Conservation (phyloP, 2,113 vertebrate genomes). For the Ceuthmochares aereus region DNA sequence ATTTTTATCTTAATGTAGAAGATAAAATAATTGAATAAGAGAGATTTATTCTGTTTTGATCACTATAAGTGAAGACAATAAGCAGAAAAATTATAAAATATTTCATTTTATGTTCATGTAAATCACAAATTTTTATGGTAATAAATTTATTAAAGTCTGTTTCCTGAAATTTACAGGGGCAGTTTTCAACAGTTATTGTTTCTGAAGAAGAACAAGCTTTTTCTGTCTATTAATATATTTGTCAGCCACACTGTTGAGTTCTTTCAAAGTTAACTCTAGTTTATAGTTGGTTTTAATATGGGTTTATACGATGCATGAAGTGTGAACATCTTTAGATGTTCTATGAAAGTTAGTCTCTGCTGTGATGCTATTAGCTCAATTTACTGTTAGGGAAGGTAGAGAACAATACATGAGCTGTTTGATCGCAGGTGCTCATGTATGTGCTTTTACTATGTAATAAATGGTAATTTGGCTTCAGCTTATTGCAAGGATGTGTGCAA, state of each 20-base stretch:
- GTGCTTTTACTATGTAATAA: neutral
- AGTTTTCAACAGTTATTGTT: neutral
- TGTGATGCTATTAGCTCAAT: neutral
- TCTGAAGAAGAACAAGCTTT: neutral
- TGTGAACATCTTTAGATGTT: neutral
- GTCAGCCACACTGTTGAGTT: neutral
- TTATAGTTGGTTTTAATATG: neutral
- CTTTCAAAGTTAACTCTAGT: neutral
- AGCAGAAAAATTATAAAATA: neutral
- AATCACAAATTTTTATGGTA: neutral
- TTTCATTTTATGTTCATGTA: neutral
- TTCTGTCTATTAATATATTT: neutral
- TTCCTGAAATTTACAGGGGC: neutral
- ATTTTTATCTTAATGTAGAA: neutral
- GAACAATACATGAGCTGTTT: neutral
- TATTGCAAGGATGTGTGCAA: neutral
- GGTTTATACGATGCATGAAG: neutral
- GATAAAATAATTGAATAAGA: neutral
- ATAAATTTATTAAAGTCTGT: neutral
- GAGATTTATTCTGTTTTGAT: neutral
- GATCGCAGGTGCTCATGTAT: neutral
- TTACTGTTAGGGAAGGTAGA: neutral
- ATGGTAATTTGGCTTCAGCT: neutral
- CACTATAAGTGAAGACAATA: neutral
- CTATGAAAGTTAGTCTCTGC: neutral